phyloP scores from a whole-genome alignment of 2,888 invertebrate species.

The Nesidiocoris tenuis region DNA sequence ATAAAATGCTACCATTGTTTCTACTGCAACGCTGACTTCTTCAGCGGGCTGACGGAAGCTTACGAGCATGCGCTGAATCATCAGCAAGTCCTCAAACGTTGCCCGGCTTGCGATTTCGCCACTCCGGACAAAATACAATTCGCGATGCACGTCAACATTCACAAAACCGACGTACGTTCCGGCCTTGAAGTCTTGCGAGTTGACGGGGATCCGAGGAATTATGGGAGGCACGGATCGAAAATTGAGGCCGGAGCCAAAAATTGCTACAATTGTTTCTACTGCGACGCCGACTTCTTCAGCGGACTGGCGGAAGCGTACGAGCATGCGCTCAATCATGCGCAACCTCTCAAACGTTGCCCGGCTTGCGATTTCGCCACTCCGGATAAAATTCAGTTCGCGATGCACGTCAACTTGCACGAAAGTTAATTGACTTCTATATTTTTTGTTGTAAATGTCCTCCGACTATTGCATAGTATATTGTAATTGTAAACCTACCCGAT shows the following conservation, averaged over 20 bases:
- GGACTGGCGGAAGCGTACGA: neutral
- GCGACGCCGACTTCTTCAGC: neutral
- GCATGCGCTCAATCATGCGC: conserved; percentile 12
- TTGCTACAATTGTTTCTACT: conserved; percentile 16
- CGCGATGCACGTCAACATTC: conserved; percentile 16
- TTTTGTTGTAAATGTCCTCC: too few relatives aligned
- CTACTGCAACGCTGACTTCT: conserved; percentile 12
- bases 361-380: conserved; percentile 30
- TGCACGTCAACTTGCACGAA: conserved; percentile 19
- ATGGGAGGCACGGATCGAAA: too few relatives aligned
- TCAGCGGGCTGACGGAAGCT: neutral
- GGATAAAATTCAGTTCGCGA: conserved; percentile 7
- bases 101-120: conserved; percentile 30
- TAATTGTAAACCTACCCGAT: too few relatives aligned
- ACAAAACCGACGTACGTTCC: neutral
- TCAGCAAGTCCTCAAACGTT: conserved; percentile 8
- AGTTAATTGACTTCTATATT: too few relatives aligned
- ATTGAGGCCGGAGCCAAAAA: too few relatives aligned
- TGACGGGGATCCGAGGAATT: too few relatives aligned
- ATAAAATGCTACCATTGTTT: conserved; percentile 1
- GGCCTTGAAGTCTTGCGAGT: too few relatives aligned
- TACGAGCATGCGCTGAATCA: conserved; percentile 17
- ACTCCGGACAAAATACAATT: conserved; percentile 20
- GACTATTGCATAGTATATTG: too few relatives aligned
- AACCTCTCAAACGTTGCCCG: conserved; percentile 19